Base-by-base conservation (phyloP, 1,140 invertebrate species). In the Euura saliciscinereae region DNA sequence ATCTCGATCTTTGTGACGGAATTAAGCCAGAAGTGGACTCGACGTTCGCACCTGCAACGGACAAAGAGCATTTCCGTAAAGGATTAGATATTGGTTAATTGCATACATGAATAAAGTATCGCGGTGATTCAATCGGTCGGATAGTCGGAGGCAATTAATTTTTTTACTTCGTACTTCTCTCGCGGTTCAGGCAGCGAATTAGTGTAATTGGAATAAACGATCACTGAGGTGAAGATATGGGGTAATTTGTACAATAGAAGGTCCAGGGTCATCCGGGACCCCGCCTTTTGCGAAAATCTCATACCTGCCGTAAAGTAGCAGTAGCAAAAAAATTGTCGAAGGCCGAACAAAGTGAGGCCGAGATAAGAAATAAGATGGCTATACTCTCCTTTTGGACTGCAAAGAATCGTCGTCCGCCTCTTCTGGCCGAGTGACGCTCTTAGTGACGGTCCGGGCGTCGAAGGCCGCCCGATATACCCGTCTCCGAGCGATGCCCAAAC, bases 401-500 rank as follows among this genome's bases (percentile, higher is more conserved):
- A 59, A 6, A n/a, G 51, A 59, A 59, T 59, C 5, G 51, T 59
- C 51, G 51, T 59, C 51, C 51, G 51, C 51, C 51, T 59, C 51
- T 59, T 59, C 51, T 59, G 51, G 51, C 51, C 51, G 51, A n/a
- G 51, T 59, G 51, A 59, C 51, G 51, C 13, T 28, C 28, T 28
- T 28, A 59, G 28, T 11, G 51, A 59, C 51, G 51, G 51, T 59
- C 51, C 51, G 51, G 13, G 3, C 44, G 66, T 43, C 73, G 73
- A 74, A 74, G 73, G 73, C 73, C 73, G 70, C 43, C 45, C 44
- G 42, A 59, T 66, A 28, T 28, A 13, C 43, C 45, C 72, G 42
- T 46, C 65, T 45, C 72, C 69, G 65, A 44, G 68, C 69, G 73
- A 74, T 74, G 73, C 70, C 73, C 73, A 74, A 74, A 74, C 73